phyloP scores from a whole-genome alignment of 2,113 vertebrate genomes.

The Oncorhynchus gorbuscha region DNA sequence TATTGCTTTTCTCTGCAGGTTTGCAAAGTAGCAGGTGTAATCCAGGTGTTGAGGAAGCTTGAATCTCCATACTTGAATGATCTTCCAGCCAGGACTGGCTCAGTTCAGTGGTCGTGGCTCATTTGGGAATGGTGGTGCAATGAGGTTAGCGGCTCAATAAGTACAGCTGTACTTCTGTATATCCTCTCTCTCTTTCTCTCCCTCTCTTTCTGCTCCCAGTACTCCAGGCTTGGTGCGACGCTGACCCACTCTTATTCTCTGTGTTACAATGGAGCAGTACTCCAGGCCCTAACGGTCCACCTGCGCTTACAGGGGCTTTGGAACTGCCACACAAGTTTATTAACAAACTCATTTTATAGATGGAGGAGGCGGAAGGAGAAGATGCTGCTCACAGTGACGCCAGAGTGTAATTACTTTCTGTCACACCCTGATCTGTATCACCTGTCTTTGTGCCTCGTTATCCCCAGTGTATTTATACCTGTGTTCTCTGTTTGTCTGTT shows the following conservation, averaged over 20 bases:
- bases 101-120: conserved; percentile 95
- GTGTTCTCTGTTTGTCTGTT: too few relatives aligned
- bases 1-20: conserved; percentile 69
- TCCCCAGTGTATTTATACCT: too few relatives aligned
- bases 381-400: conserved; percentile 84
- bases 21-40: conserved; percentile 91
- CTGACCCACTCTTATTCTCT: conserved; percentile 93
- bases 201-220: conserved; percentile 64
- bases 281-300: conserved; percentile 93
- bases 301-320: conserved; percentile 84
- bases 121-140: conserved; percentile 95
- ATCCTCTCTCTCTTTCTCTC: neutral
- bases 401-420: conserved; percentile 76
- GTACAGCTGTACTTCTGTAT: neutral
- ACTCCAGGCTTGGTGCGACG: conserved; percentile 84
- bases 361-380: conserved; percentile 88
- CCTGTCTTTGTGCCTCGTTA: too few relatives aligned
- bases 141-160: conserved; percentile 68
- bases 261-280: conserved; percentile 93
- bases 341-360: conserved; percentile 85
- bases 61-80: conserved; percentile 84
- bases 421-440: too few relatives aligned
- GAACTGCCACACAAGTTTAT: conserved; percentile 82
- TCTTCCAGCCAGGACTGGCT: conserved; percentile 89
- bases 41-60: conserved; percentile 92